Percentiles rank a stretch among this genome's conserved stretches.
Conservation (phyloP, 2,888 invertebrate genomes). For the Cryptosula pallasiana region DNA sequence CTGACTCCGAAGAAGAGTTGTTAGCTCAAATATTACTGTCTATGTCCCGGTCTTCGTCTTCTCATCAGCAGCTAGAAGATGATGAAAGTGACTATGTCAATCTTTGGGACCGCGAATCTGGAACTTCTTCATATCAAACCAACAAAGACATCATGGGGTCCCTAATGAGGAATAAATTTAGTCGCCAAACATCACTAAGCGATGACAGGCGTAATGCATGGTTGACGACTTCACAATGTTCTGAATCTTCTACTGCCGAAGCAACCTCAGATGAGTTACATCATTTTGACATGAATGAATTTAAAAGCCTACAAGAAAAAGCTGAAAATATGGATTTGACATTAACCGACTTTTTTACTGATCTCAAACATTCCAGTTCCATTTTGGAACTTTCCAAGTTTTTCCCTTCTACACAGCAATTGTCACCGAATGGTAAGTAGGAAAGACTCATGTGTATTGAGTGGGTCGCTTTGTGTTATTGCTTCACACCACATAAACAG, state of each 20-base stretch:
- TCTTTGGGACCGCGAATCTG: constrained; percentile 21
- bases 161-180: neutral
- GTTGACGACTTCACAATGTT: too few relatives aligned
- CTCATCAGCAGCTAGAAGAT: neutral
- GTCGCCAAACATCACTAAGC: neutral
- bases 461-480: too few relatives aligned
- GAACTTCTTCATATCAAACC: neutral
- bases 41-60: neutral
- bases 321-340: constrained; percentile 23
- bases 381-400: constrained; percentile 18
- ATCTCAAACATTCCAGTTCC: constrained; percentile 20
- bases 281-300: constrained; percentile 19
- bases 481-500: too few relatives aligned
- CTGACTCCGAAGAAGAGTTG: constrained; percentile 11
- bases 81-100: constrained; percentile 22
- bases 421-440: neutral
- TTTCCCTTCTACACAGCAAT: neutral
- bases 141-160: constrained; percentile 21
- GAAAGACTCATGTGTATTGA: too few relatives aligned
- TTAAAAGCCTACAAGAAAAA: constrained; percentile 21
- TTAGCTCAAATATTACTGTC: neutral
- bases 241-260: neutral
- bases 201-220: neutral
- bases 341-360: constrained; percentile 16
- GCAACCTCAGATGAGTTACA: neutral